Evolutionary conservation across 2,888 invertebrate genomes (phyloP).

Genomic region (Rutpela maculata): DNA sequence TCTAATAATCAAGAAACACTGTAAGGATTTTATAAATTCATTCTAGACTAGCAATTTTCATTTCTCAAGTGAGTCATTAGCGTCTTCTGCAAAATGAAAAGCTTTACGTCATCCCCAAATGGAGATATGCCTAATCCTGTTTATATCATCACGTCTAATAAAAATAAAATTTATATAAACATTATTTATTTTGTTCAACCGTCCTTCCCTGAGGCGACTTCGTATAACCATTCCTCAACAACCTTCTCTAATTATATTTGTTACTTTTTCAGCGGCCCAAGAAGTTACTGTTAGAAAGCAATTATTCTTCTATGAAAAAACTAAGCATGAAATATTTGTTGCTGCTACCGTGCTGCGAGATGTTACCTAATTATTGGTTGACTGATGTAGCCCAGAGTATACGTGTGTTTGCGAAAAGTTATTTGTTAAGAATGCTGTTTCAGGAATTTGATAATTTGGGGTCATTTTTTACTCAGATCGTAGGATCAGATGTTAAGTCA

Average conservation of each 20-base stretch:
- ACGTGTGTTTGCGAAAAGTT: constrained; percentile 22
- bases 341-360: constrained; percentile 48
- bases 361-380: constrained; percentile 44
- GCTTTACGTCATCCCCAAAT: constrained; percentile 41
- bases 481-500: background rate
- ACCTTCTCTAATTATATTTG: constrained; percentile 36
- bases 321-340: constrained; percentile 42
- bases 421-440: constrained; percentile 8
- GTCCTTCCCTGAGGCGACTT: constrained; percentile 46
- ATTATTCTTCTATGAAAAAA: constrained; percentile 51
- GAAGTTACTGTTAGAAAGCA: constrained; percentile 53
- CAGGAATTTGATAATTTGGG: constrained; percentile 26
- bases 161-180: constrained; percentile 43
- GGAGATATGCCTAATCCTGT: constrained; percentile 21
- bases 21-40: constrained; percentile 7
- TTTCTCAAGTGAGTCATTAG: background rate
- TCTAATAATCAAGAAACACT: background rate
- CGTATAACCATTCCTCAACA: constrained; percentile 28
- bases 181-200: constrained; percentile 46
- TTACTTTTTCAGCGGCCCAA: constrained; percentile 21
- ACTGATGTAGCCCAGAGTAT: constrained; percentile 5
- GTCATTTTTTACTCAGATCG: constrained; percentile 15
- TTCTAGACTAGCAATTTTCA: background rate
- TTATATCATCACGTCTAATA: constrained; percentile 35
- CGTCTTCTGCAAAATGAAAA: constrained; percentile 23